phyloP scores from a whole-genome alignment of 2,888 invertebrate species.

The Fissipunctia ypsillon region DNA sequence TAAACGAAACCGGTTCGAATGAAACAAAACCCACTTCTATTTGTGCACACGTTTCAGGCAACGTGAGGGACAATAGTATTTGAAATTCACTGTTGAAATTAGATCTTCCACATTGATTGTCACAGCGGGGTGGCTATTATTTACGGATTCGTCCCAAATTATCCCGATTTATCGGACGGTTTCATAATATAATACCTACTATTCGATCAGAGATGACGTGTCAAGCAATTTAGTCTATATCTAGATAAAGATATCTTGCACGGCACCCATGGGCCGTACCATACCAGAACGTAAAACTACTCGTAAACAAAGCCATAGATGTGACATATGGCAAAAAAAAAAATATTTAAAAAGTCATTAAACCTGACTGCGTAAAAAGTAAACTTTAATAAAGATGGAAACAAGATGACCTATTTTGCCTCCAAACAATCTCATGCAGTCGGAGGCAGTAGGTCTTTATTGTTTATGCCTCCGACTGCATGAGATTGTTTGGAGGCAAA shows the following conservation, averaged over 20 bases:
- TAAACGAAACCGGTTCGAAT: conserved; percentile 27
- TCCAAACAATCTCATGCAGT: too few relatives aligned
- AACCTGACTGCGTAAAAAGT: too few relatives aligned
- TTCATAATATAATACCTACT: neutral
- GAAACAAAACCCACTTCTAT: conserved; percentile 43
- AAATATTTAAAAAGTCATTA: too few relatives aligned
- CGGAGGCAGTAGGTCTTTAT: too few relatives aligned
- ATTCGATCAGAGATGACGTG: neutral
- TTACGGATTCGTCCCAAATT: conserved; percentile 29
- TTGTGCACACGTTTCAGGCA: conserved; percentile 31
- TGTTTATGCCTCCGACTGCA: too few relatives aligned
- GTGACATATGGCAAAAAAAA: neutral
- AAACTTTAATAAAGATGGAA: too few relatives aligned
- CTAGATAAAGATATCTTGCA: neutral
- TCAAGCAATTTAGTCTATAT: neutral
- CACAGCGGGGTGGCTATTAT: conserved; percentile 7
- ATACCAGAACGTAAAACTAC: neutral
- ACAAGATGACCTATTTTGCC: too few relatives aligned
- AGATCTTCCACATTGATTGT: conserved; percentile 35
- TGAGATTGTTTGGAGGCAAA: too few relatives aligned
- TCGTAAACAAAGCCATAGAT: neutral
- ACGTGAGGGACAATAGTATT: conserved; percentile 40
- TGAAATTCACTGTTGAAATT: conserved; percentile 48
- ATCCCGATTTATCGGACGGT: conserved; percentile 19
- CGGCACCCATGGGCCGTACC: neutral